phyloP scores from a whole-genome alignment of 2,797 vertebrate species.

The Sebastiscus albofasciatus region DNA sequence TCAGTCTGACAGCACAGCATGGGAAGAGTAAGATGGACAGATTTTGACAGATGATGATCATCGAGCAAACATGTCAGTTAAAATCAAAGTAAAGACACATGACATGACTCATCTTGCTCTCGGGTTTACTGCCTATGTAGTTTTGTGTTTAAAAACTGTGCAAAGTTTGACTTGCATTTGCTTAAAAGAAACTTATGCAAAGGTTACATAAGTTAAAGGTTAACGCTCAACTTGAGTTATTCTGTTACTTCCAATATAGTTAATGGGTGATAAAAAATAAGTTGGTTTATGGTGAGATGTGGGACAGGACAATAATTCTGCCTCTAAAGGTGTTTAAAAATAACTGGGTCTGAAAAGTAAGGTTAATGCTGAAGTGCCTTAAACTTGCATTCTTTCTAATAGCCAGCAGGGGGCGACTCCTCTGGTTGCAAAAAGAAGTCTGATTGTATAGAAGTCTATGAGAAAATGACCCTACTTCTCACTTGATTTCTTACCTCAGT shows the following conservation, averaged over 20 bases:
- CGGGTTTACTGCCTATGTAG: background rate
- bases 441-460: too few species aligned
- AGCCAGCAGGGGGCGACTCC: too few species aligned
- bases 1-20: conserved; percentile 7
- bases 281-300: background rate
- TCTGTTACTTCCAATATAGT: background rate
- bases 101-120: background rate
- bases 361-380: rapidly evolving
- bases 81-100: conserved; percentile 1
- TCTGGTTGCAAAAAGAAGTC: too few species aligned
- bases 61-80: conserved; percentile 6
- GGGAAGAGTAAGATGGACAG: background rate
- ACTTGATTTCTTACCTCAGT: too few species aligned
- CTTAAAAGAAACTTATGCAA: background rate
- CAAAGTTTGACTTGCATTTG: background rate
- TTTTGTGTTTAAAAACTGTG: background rate
- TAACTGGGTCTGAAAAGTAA: too few species aligned
- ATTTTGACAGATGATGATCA: conserved; percentile 32
- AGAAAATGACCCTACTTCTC: too few species aligned
- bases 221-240: background rate
- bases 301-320: too few species aligned
- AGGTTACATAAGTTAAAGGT: background rate
- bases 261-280: background rate
- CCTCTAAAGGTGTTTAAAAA: too few species aligned
- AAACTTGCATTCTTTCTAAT: too few species aligned